A percentile compares a stretch with the other conserved stretches of the same genome.
phyloP scores from a whole-genome alignment of 2,113 vertebrate genomes.

The Vombatus ursinus region DNA sequence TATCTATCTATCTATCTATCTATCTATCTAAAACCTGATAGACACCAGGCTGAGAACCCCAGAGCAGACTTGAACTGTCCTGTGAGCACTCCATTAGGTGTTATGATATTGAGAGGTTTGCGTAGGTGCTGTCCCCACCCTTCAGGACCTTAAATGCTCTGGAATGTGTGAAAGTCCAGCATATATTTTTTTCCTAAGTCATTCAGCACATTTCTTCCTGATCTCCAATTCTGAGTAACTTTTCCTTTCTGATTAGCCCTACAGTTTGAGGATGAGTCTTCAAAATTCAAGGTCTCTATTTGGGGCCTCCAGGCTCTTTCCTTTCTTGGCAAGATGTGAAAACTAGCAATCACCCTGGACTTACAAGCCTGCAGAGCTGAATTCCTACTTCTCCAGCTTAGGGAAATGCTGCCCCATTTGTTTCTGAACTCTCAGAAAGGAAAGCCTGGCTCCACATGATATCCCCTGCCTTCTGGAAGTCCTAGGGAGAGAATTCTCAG shows the following conservation, averaged over 20 bases:
- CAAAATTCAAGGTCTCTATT: constrained; percentile 7
- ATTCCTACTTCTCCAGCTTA: constrained; percentile 58
- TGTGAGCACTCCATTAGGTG: neutral
- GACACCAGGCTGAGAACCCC: neutral
- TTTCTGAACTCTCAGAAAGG: constrained; percentile 71
- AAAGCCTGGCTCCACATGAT: constrained; percentile 61
- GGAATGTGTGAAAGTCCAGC: neutral
- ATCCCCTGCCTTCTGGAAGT: constrained; percentile 60
- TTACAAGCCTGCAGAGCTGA: constrained; percentile 53
- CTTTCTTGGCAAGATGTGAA: neutral
- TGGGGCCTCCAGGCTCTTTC: neutral
- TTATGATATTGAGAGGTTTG: neutral
- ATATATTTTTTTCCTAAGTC: neutral
- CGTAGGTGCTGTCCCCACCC: neutral
- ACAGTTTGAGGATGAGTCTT: neutral
- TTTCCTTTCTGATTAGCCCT: neutral
- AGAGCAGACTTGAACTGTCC: neutral
- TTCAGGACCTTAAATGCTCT: neutral
- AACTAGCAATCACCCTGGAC: constrained; percentile 42
- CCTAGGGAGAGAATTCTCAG: constrained; percentile 72
- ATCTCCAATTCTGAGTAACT: neutral
- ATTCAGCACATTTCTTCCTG: neutral
- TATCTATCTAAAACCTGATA: neutral
- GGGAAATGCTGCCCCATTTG: constrained; percentile 74
- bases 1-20: neutral